Evolutionary conservation across 2,113 vertebrate species (phyloP), one percentile per base, ranked within the genome.

Genomic region (Perca schrenkii): DNA sequence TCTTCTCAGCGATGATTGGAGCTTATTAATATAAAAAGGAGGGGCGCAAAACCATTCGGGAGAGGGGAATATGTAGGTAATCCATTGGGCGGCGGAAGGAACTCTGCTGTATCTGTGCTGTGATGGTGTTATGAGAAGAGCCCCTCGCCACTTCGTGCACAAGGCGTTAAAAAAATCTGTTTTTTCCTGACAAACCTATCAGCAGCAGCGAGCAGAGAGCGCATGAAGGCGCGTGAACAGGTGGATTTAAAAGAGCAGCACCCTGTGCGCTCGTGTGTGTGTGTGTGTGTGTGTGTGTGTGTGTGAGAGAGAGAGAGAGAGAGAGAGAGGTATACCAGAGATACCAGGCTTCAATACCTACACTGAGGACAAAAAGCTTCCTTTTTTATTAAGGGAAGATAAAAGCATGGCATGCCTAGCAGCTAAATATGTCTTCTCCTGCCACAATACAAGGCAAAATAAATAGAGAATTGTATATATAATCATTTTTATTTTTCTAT

Each of bases 211-310:
- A 28, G 25, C 53, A 36, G 71, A 49, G 58, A 63, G 87, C 70
- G 71, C 80, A 70, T 46, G 58, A 7, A 67, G 53, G 80, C 74
- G 80, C 79, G 70, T 71, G 84, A 92, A 95, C 94, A 95, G 92
- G 93, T 95, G 93, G 89, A 93, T 91, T 90, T 87, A 88, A 90
- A 88, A 85, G 65, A 82, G 74, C 80, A 74, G 82, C 68, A 11
- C 52, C 56, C 57, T 4, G 28, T 31, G 21, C 16, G 64, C 46
- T 22, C 6, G 34, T 22, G 53, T 34, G 34, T 6, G 34, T 34
- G 34, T 6, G 34, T 34, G 34, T 6, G 34, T n/a, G n/a, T n/a
- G n/a, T n/a, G n/a, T n/a, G n/a, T n/a, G n/a, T n/a, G n/a, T n/a
- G n/a, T 34, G 34, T 6, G 34, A 36, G 34, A 6, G 34, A 36